Evolutionary conservation across 1,140 invertebrate species (phyloP).

Genomic region (Augochlora pura): DNA sequence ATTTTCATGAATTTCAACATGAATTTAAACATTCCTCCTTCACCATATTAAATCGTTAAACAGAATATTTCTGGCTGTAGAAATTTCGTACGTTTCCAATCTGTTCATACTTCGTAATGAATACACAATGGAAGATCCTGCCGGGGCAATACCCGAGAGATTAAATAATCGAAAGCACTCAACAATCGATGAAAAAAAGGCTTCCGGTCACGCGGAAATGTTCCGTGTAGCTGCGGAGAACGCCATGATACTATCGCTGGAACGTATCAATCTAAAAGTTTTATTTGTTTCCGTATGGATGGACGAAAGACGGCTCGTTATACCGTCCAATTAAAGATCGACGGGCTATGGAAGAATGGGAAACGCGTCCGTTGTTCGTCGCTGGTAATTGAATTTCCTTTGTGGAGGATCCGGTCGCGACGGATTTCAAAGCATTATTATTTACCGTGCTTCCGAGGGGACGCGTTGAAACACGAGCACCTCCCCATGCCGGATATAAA

Average conservation of each 20-base stretch:
- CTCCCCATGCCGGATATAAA: conserved; percentile 46
- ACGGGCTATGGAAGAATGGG: conserved; percentile 12
- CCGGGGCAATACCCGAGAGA: too few relatives aligned
- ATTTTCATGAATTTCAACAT: too few relatives aligned
- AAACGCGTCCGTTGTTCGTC: conserved; percentile 2
- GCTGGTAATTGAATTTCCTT: conserved; percentile 57
- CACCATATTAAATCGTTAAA: too few relatives aligned
- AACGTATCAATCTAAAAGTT: background rate
- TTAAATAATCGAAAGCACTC: too few relatives aligned
- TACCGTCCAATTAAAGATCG: conserved; percentile 39
- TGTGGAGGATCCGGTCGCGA: conserved; percentile 36
- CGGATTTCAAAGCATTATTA: conserved; percentile 27
- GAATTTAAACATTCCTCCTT: too few relatives aligned
- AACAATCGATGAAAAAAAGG: too few relatives aligned
- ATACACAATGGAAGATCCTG: too few relatives aligned
- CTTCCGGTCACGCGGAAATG: too few relatives aligned
- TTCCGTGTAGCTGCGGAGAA: too few relatives aligned
- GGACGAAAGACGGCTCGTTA: conserved; percentile 8
- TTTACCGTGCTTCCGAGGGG: conserved; percentile 14
- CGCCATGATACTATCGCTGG: background rate
- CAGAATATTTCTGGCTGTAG: too few relatives aligned
- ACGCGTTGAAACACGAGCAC: background rate
- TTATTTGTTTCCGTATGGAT: background rate
- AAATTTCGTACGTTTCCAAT: too few relatives aligned
- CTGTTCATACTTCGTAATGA: too few relatives aligned